These are phyloP conservation scores for Steinernema khuongi DNA, from an alignment of 1,140 invertebrate species.

Conservation along the genomic window DNA sequence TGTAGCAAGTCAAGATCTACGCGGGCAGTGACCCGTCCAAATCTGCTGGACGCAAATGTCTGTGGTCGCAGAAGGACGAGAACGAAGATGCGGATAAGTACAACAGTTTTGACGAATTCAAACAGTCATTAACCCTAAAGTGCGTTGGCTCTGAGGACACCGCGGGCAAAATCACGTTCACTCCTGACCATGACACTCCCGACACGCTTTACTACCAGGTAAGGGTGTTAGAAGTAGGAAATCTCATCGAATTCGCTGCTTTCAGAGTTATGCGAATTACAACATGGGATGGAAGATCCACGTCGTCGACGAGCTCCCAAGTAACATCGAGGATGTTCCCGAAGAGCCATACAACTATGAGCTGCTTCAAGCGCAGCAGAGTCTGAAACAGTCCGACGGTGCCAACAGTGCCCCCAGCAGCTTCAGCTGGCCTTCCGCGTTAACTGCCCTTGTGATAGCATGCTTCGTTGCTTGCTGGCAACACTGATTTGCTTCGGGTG, in stretches of 20 bases:
- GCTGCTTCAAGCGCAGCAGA: conserved; percentile 35
- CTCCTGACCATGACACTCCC: conserved; percentile 82
- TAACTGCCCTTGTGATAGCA: not conserved
- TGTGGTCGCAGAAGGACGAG: conserved; percentile 35
- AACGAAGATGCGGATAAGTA: conserved; percentile 37
- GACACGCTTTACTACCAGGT: conserved; percentile 89
- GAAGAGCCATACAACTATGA: conserved; percentile 51
- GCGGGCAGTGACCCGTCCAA: conserved; percentile 26
- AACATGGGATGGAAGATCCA: conserved; percentile 87
- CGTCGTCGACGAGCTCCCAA: conserved; percentile 67
- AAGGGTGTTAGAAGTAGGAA: conserved; percentile 28
- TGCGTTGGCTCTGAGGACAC: conserved; percentile 56
- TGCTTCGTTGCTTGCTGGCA: not conserved
- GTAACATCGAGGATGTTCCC: conserved; percentile 43
- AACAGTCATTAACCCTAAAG: conserved; percentile 40
- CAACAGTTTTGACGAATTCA: conserved; percentile 44
- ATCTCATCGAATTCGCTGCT: conserved; percentile 28
- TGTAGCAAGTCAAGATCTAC: conserved; percentile 32
- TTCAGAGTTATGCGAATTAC: conserved; percentile 77
- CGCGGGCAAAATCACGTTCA: conserved; percentile 69
- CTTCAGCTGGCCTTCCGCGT: not conserved
- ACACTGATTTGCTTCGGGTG: not conserved
- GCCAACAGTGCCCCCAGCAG: conserved; percentile 18
- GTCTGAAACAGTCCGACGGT: conserved; percentile 16
- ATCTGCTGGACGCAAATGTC: conserved; percentile 40